phyloP scores from a whole-genome alignment of 2,888 invertebrate genomes.

The Dione vanillae region DNA sequence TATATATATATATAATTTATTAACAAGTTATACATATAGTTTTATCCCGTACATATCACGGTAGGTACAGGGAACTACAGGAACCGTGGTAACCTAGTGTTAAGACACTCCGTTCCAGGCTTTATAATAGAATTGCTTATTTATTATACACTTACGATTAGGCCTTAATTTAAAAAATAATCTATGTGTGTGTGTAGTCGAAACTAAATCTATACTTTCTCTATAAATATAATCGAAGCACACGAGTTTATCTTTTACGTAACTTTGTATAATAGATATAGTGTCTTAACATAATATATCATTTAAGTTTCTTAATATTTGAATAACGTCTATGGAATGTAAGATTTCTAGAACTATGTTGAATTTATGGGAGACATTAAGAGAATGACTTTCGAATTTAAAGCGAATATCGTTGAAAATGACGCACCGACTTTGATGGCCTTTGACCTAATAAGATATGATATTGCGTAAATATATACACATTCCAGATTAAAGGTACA shows the following conservation, averaged over 20 bases:
- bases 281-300: slow-evolving; percentile 3
- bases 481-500: not conserved
- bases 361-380: slow-evolving; percentile 21
- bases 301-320: slow-evolving; percentile 11
- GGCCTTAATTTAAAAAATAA: no score
- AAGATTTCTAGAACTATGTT: slow-evolving; percentile 8
- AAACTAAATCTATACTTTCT: no score
- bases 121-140: no score
- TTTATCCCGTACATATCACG: no score
- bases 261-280: slow-evolving; percentile 2
- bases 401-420: slow-evolving; percentile 16
- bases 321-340: slow-evolving; percentile 7
- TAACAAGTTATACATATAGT: no score
- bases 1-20: no score
- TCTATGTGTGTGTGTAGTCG: no score
- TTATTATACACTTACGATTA: no score
- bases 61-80: no score
- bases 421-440: slow-evolving; percentile 3
- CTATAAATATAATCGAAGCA: not conserved
- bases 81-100: no score
- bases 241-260: not conserved
- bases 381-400: slow-evolving; percentile 17
- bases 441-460: not conserved
- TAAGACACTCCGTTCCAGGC: no score
- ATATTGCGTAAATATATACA: slow-evolving; percentile 9